Base-by-base conservation (phyloP, 2,113 vertebrate species). In the Lycaon pictus region DNA sequence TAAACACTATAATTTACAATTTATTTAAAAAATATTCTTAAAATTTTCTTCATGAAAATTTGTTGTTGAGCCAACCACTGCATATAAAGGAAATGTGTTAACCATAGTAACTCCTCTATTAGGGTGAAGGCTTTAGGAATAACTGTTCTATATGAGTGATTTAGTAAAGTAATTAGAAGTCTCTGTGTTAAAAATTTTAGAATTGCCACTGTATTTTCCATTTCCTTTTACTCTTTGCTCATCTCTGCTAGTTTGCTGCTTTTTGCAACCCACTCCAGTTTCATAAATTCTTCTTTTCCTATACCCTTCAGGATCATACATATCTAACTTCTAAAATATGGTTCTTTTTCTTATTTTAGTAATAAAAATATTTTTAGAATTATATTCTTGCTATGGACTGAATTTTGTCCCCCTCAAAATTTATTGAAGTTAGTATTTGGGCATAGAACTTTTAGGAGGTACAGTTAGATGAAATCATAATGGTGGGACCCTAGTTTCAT, bases 31-130 rank as follows among this genome's bases (percentile, higher is more conserved):
- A 13, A 58, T 53, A 43, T 67, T 60, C 7, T 62, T 90, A 27
- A 96, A 82, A 32, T 96, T 63, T 5, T 77, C 15, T 95, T 80
- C 29, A 32, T 96, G 22, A 86, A 97, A 91, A 71, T 58, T 43
- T 88, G 7, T 29, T 58, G 8, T 48, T 27, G 58, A 87, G 60
- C 15, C 11, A 89, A 35, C 10, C 12, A 29, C 29, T 83, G 27
- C 1, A 5, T 48, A 0, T 65, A 85, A 77, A 67, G 81, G 60
- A 93, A 88, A 92, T 53, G 1, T 1, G 27, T 11, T 43, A 81
- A 27, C 82, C 55, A 65, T 22, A 48, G 43, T 37, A 48, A 81
- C 1, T 65, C n/a, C 11, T 51, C n/a, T 71, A 9, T 71, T 79
- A 81, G 51, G 48, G 4, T 35, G 27, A 79, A 32, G 1, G 32